Conservation (phyloP, 2,888 invertebrate species). For the Lasioglossum figueresi region DNA sequence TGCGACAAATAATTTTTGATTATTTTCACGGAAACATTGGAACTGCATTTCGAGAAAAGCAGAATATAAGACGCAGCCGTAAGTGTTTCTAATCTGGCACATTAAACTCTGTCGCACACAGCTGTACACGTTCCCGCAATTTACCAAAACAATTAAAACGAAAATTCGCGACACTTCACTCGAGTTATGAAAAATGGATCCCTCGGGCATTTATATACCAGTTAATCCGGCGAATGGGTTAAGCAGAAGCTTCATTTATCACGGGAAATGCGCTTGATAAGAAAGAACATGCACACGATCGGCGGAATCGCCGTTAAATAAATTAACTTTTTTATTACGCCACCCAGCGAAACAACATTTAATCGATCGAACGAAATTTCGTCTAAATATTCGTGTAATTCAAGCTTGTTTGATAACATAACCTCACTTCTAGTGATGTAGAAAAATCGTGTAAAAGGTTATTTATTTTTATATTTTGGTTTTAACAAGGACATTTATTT, state of each 20-base stretch:
- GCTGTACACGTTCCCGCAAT: background rate
- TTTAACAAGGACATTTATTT: too few species aligned
- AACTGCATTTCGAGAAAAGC: background rate
- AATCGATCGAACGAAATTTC: background rate
- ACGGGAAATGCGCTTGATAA: slow-evolving; percentile 13
- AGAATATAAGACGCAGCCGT: background rate
- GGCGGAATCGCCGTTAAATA: slow-evolving; percentile 15
- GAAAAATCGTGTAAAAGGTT: background rate
- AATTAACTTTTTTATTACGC: background rate
- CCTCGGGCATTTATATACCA: slow-evolving; percentile 1
- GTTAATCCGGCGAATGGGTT: slow-evolving; percentile 8
- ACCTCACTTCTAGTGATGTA: background rate
- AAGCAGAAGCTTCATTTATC: slow-evolving; percentile 22
- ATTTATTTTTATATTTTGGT: background rate
- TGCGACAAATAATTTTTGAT: background rate
- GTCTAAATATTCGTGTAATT: background rate
- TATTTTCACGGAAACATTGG: background rate
- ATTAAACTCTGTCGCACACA: slow-evolving; percentile 7
- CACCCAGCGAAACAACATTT: background rate
- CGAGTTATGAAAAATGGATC: slow-evolving; percentile 11
- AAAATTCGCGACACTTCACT: background rate
- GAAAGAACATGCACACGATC: slow-evolving; percentile 6
- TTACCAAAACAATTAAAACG: slow-evolving; percentile 10
- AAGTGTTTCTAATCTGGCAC: background rate
- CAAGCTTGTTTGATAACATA: background rate